Percentiles rank a stretch among this genome's conserved stretches.
These are phyloP conservation scores for Setipinna tenuifilis DNA, from an alignment of 2,797 vertebrate genomes.

Conservation along the genomic window DNA sequence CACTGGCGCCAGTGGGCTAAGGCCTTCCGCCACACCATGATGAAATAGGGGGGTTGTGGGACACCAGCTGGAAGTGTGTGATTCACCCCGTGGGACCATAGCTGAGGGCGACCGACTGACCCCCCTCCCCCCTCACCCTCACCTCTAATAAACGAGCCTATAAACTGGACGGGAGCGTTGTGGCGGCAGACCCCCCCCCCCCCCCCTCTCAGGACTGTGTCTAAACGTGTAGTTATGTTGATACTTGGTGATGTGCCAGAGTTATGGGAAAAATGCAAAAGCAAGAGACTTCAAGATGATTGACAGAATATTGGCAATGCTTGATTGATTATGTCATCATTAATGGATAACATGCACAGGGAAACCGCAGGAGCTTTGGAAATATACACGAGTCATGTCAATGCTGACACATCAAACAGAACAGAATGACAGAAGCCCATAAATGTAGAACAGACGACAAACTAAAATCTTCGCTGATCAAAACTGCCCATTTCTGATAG, in stretches of 20 bases:
- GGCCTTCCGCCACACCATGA: neutral
- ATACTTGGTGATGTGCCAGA: neutral
- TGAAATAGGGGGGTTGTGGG: constrained; percentile 38
- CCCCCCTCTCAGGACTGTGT: neutral
- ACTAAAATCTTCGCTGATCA: too few relatives aligned
- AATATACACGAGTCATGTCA: too few relatives aligned
- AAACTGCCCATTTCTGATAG: too few relatives aligned
- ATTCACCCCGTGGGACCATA: constrained; percentile 19
- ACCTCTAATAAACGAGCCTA: constrained; percentile 26
- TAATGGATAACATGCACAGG: too few relatives aligned
- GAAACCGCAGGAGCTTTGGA: neutral
- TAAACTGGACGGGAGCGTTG: constrained; percentile 14
- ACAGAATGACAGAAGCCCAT: too few relatives aligned
- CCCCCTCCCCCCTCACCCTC: constrained; percentile 12
- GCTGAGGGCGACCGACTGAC: neutral
- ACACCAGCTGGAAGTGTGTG: constrained; percentile 40
- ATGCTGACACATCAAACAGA: too few relatives aligned
- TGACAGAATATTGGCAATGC: neutral
- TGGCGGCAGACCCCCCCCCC: neutral
- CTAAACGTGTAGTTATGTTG: neutral
- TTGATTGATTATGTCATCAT: too few relatives aligned
- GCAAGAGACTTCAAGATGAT: neutral
- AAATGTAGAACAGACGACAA: too few relatives aligned
- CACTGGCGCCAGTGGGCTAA: constrained; percentile 32
- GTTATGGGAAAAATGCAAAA: neutral